Evolutionary conservation across 1,140 invertebrate species (phyloP).

Genomic region (Hydropsyche tenuis): DNA sequence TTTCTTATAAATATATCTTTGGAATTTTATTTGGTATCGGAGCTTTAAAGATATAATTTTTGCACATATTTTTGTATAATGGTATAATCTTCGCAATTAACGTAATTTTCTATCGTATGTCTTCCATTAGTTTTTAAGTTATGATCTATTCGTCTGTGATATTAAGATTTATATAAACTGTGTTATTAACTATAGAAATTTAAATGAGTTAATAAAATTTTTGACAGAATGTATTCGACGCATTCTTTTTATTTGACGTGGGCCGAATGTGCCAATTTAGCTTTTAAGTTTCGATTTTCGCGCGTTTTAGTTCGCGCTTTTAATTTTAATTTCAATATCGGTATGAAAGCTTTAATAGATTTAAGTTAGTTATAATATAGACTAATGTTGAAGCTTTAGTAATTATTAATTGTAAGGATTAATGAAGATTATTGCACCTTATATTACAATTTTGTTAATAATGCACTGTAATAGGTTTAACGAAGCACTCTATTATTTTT

Average conservation of each 20-base stretch:
- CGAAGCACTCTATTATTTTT: neutral
- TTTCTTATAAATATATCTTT: constrained; percentile 9
- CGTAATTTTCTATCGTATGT: constrained; percentile 14
- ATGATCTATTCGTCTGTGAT: neutral
- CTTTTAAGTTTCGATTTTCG: constrained; percentile 1
- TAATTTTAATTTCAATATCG: neutral
- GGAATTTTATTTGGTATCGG: constrained; percentile 22
- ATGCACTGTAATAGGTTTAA: neutral
- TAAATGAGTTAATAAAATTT: neutral
- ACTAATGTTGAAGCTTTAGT: constrained; percentile 10
- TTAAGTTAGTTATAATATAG: constrained; percentile 13
- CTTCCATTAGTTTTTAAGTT: neutral
- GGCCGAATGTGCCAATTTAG: constrained; percentile 37
- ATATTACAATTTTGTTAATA: neutral
- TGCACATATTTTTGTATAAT: constrained; percentile 22
- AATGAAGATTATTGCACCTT: neutral
- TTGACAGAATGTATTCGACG: neutral
- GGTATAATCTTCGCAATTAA: constrained; percentile 11
- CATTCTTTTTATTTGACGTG: constrained; percentile 15
- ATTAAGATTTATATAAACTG: neutral
- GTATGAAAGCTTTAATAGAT: constrained; percentile 33
- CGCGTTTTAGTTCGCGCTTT: neutral
- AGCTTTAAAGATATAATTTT: constrained; percentile 29
- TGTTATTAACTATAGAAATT: constrained; percentile 6
- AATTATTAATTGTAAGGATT: neutral